Evolutionary conservation across 2,888 invertebrate genomes (phyloP), one percentile per base, ranked within the genome.

Genomic region (Standfussiana lucernea): DNA sequence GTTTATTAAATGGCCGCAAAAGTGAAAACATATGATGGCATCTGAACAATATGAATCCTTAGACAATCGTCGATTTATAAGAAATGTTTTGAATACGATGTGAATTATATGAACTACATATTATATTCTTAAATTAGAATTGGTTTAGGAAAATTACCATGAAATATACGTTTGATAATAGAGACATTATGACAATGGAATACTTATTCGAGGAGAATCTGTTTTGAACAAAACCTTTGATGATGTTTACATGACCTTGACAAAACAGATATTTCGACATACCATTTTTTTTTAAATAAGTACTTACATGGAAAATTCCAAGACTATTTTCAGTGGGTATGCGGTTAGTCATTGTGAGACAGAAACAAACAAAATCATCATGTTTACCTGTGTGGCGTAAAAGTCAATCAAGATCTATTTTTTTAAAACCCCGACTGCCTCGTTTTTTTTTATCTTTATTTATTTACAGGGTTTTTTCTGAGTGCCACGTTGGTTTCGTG

Each of bases 41-140:
- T 18, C 10, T 18, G 18, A 24, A 64, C 62, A 79, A 75, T 47
- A 64, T 67, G 76, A 68, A 75, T 53, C 67, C 4, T 3, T 62
- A 53, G n/a, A 62, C 4, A 45, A 37, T 72, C 40, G 15, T 8
- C 0, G 37, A 3, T 45, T 50, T 78, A 62, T 11, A 28, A 37
- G 28, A 62, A 32, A 35, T 79, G 8, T 50, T 32, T 10, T 1
- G 10, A 15, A n/a, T 28, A 18, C 2, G 24, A 74, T 13, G 62
- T 35, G 18, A 28, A 32, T 18, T 5, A 28, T 71, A 21, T 32
- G 6, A 50, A 28, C 42, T 18, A 66, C n/a, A 37, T 42, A 53
- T 21, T 64, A 45, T 47, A 61, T 61, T 61, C 35, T 61, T 24
- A 61, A 50, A 24, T 66, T 40, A 61, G 65, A 77, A 77, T 62